Evolutionary conservation across 2,797 vertebrate genomes (phyloP).

Genomic region (Psittacula derbiana): DNA sequence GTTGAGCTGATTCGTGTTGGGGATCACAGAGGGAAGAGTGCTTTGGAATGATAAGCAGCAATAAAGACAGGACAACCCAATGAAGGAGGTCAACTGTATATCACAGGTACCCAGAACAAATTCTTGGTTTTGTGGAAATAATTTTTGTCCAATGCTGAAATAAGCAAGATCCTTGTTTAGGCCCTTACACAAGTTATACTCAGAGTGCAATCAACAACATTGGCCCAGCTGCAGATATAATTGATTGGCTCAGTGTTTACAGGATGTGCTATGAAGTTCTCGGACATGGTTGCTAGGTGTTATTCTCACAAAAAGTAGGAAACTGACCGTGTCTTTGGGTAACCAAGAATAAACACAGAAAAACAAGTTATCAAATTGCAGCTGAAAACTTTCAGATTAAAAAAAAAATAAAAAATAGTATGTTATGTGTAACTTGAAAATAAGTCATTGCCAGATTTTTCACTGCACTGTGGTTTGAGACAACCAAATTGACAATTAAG

Average conservation of each 20-base stretch:
- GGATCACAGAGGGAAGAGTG: background rate
- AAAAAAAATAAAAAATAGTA: background rate
- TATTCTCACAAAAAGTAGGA: background rate
- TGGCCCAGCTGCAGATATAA: background rate
- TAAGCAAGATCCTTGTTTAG: background rate
- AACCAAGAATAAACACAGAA: background rate
- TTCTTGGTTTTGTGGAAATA: background rate
- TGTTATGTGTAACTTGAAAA: background rate
- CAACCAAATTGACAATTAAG: background rate
- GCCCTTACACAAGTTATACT: background rate
- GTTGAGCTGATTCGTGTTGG: background rate
- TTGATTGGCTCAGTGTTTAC: background rate
- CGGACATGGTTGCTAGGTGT: rapidly evolving
- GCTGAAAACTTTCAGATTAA: background rate
- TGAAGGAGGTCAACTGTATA: background rate
- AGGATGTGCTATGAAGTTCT: background rate
- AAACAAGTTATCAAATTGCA: background rate
- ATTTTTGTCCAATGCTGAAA: background rate
- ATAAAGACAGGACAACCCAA: background rate
- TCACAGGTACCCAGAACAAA: background rate
- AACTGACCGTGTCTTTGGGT: background rate
- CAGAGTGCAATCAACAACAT: background rate
- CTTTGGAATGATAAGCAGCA: background rate
- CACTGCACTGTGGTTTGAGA: background rate
- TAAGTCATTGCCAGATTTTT: background rate